A percentile compares a stretch with the other conserved stretches of the same genome.
These are phyloP conservation scores for Pangasius macronema DNA, from an alignment of 2,797 vertebrate genomes.

Conservation along the genomic window DNA sequence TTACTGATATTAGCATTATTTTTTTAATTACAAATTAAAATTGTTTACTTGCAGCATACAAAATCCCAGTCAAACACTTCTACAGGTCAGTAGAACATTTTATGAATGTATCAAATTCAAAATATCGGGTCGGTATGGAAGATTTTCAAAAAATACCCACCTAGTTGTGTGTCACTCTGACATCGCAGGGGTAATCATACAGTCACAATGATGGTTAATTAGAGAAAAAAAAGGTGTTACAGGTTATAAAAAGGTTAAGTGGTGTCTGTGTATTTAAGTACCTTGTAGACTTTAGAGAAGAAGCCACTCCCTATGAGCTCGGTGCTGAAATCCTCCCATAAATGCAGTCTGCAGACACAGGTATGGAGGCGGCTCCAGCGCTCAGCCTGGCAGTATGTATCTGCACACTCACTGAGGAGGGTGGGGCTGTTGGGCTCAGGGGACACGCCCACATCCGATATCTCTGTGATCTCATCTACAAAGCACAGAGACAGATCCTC, in stretches of 20 bases:
- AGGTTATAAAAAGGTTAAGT: neutral
- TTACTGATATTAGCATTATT: neutral
- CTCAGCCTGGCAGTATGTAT: constrained; percentile 79
- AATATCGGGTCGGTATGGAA: neutral
- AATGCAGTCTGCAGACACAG: constrained; percentile 82
- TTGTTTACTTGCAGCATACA: neutral
- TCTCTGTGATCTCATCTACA: constrained; percentile 58
- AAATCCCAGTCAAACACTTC: neutral
- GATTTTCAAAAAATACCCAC: neutral
- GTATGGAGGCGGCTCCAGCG: constrained; percentile 82
- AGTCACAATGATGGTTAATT: neutral
- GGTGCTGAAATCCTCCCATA: constrained; percentile 84
- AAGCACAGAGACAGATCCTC: constrained; percentile 8
- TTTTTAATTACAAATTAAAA: neutral
- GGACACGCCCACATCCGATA: constrained; percentile 56
- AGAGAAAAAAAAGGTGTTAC: neutral
- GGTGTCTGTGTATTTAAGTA: constrained; percentile 56
- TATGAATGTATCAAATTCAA: neutral
- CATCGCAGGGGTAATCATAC: neutral
- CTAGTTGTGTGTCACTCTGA: neutral
- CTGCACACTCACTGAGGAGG: constrained; percentile 69
- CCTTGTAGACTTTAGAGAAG: constrained; percentile 90
- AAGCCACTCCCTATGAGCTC: constrained; percentile 86
- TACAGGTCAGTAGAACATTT: neutral
- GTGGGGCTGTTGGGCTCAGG: constrained; percentile 55